Percentiles rank a stretch among this genome's conserved stretches.
Conservation (phyloP, 1,140 invertebrate species). For the Drosophila kanapiae region DNA sequence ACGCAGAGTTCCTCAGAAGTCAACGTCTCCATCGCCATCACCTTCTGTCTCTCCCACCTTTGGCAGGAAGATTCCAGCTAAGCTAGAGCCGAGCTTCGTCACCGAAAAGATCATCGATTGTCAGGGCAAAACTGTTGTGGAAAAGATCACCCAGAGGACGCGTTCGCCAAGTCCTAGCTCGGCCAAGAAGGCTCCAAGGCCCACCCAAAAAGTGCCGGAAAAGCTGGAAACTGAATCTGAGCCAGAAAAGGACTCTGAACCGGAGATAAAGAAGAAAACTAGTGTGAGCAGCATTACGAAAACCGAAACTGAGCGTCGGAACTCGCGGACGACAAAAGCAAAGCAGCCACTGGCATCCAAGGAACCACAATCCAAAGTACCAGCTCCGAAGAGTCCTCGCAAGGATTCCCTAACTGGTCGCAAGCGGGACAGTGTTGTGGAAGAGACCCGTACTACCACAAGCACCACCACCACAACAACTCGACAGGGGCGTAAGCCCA, state of each 20-base stretch:
- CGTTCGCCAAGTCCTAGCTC: conserved; percentile 20
- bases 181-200: conserved; percentile 1
- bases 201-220: conserved; percentile 3
- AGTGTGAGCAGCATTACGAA: conserved; percentile 13
- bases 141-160: conserved; percentile 15
- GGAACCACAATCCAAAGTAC: conserved; percentile 23
- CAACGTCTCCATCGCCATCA: conserved; percentile 1
- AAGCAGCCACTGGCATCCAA: conserved; percentile 15
- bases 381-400: conserved; percentile 44
- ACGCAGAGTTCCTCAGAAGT: conserved; percentile 31
- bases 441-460: conserved; percentile 54
- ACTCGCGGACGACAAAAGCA: conserved; percentile 52
- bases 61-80: conserved; percentile 1
- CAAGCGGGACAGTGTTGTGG: conserved; percentile 57
- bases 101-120: conserved; percentile 67
- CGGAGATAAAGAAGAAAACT: conserved; percentile 37
- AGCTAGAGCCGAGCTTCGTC: conserved; percentile 42
- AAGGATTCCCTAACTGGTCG: conserved; percentile 58
- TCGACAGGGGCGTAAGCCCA: conserved; percentile 36
- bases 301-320: conserved; percentile 57
- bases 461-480: conserved; percentile 34
- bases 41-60: conserved; percentile 1
- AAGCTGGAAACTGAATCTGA: conserved; percentile 13
- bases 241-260: conserved; percentile 40
- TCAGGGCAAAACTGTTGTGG: conserved; percentile 45